Base-by-base conservation (phyloP, 1,140 invertebrate genomes). In the Tetragnatha versicolor region DNA sequence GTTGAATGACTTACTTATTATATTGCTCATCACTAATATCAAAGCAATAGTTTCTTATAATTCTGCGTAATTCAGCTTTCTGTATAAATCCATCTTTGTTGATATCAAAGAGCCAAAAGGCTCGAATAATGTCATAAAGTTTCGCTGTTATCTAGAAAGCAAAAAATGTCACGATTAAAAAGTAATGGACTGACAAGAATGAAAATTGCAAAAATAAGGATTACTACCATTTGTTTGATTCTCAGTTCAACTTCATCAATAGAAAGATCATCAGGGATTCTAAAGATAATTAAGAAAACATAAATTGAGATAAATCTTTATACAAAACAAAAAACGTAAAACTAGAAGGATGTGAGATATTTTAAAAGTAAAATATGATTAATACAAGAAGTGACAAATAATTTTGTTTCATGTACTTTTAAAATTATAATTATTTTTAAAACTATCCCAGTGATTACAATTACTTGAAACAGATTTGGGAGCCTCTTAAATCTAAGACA, bases 31-130 rank as follows among this genome's bases (percentile, higher is more conserved):
- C 77, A 39, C 49, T 79, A 1, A 79, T 27, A 20, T 70, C 20
- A 70, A 69, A 79, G 20, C 77, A 79, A 25, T 79, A 79, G 33
- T 79, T 79, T 22, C 53, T 33, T 37, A 79, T 61, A 3, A 79
- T 69, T 39, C 55, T 14, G 5, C 77, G 51, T 10, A 79, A 20
- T 55, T 79, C 77, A 14, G 20, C 42, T 61, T 69, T 79, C 22
- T 79, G 77, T 20, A 79, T 70, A 7, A 58, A 45, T 1, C 77
- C 77, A 79, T 79, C 77, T 58, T 79, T 79, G 17, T 79, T 79
- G 3, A 70, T 39, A 63, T 79, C 77, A 70, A 68, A 70, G 3
- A 70, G 29, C 77, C 65, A 79, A 2, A 79, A 68, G n/a, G 63
- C 37, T 17, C 66, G 51, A 53, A 79, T 79, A 14, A 79, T 33